These are phyloP conservation scores for Cynoglossus semilaevis DNA, from an alignment of 2,113 vertebrate species.

Conservation along the genomic window DNA sequence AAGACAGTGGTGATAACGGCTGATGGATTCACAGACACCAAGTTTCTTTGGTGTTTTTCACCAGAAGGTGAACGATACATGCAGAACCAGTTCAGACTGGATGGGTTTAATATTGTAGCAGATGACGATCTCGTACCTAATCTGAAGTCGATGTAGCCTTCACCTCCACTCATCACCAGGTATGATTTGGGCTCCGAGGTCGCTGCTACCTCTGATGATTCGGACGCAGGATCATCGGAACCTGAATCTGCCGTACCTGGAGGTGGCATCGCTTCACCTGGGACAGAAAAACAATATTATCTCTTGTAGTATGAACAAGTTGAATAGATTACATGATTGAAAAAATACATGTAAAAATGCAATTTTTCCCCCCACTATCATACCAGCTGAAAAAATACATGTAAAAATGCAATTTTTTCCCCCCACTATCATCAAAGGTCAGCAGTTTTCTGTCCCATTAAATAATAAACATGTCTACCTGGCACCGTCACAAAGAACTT, in stretches of 20 bases:
- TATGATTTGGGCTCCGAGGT: constrained; percentile 84
- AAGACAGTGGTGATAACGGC: background rate
- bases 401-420: too few relatives aligned
- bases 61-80: too few relatives aligned
- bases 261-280: constrained; percentile 73
- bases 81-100: background rate
- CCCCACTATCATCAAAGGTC: too few relatives aligned
- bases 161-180: constrained; percentile 94
- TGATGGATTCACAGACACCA: background rate
- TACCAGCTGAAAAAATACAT: too few relatives aligned
- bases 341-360: too few relatives aligned
- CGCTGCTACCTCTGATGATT: constrained; percentile 68
- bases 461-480: constrained; percentile 69
- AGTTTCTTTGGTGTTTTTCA: too few relatives aligned
- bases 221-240: constrained; percentile 81
- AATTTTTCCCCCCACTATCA: too few relatives aligned
- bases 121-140: constrained; percentile 80
- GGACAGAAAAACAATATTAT: background rate
- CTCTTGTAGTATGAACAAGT: background rate
- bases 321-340: too few relatives aligned
- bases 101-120: background rate
- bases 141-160: constrained; percentile 97
- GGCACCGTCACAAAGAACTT: constrained; percentile 97
- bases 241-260: constrained; percentile 64
- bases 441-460: too few relatives aligned